Percentiles rank a stretch among this genome's conserved stretches.
These are phyloP conservation scores for Siniperca knerii DNA, from an alignment of 2,113 vertebrate species.

Conservation along the genomic window DNA sequence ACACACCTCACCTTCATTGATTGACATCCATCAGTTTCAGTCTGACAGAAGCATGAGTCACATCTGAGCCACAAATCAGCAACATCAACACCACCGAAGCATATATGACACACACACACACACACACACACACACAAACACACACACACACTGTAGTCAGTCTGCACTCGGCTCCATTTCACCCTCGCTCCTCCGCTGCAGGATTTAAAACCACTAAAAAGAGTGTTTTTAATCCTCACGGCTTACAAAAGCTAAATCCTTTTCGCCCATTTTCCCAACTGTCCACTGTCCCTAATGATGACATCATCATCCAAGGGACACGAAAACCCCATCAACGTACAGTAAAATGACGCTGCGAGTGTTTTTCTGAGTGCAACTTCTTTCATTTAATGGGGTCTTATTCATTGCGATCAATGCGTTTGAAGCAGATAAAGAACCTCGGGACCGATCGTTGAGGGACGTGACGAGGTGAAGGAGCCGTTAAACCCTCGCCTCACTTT, in stretches of 20 bases:
- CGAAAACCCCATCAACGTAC: background rate
- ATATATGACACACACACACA: background rate
- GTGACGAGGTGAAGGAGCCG: background rate
- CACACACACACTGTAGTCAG: background rate
- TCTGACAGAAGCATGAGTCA: background rate
- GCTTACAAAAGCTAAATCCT: slow-evolving; percentile 64
- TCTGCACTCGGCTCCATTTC: slow-evolving; percentile 36
- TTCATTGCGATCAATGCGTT: background rate
- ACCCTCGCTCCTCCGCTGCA: slow-evolving; percentile 2
- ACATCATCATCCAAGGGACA: slow-evolving; percentile 13
- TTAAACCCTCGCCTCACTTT: background rate
- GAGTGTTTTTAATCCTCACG: slow-evolving; percentile 61
- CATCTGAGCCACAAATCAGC: slow-evolving; percentile 11
- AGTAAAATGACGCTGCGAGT: background rate
- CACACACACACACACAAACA: slow-evolving; percentile 15
- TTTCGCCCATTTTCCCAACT: slow-evolving; percentile 53
- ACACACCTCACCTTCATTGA: slow-evolving; percentile 47
- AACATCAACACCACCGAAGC: background rate
- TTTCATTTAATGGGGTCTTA: background rate
- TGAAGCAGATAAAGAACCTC: background rate
- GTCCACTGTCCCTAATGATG: slow-evolving; percentile 10
- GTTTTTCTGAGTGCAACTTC: background rate
- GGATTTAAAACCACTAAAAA: slow-evolving; percentile 59
- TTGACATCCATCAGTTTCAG: slow-evolving; percentile 15
- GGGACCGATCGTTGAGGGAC: background rate